Evolutionary conservation across 2,888 invertebrate species (phyloP).

Genomic region (Cremastinae sp.): DNA sequence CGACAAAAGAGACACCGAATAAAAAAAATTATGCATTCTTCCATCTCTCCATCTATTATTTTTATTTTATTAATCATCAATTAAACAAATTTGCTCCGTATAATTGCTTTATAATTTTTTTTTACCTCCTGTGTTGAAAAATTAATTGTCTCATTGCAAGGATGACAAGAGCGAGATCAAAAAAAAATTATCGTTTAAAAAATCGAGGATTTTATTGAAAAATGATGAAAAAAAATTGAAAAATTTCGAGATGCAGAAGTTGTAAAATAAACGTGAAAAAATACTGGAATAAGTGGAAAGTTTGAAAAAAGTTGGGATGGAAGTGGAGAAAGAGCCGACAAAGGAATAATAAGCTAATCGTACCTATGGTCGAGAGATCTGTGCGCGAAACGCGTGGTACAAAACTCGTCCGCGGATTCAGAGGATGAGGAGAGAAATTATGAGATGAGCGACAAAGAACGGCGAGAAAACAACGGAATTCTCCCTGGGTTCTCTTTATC

Average conservation of each 20-base stretch:
- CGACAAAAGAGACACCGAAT: not conserved
- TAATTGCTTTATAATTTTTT: no score
- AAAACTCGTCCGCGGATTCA: conserved; percentile 40
- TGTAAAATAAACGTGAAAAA: conserved; percentile 55
- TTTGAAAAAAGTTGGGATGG: conserved; percentile 49
- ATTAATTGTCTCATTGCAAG: no score
- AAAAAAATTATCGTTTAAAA: no score
- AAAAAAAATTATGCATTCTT: conserved; percentile 4
- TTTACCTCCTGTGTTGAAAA: no score
- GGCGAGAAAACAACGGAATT: conserved; percentile 57
- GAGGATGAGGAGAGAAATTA: conserved; percentile 50
- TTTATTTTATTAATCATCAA: no score
- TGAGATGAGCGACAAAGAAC: conserved; percentile 62
- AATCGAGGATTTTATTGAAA: no score
- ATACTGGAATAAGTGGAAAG: conserved; percentile 39
- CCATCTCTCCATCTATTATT: no score
- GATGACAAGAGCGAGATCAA: no score
- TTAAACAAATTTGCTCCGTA: no score
- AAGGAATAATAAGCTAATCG: conserved; percentile 76
- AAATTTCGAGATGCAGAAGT: no score
- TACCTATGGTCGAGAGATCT: conserved; percentile 57
- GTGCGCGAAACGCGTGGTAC: conserved; percentile 10
- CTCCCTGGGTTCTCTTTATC: conserved; percentile 12
- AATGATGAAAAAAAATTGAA: no score
- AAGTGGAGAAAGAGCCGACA: conserved; percentile 66